These are phyloP conservation scores for Drosophila sulfurigaster DNA, from an alignment of 1,140 invertebrate genomes.

Conservation along the genomic window DNA sequence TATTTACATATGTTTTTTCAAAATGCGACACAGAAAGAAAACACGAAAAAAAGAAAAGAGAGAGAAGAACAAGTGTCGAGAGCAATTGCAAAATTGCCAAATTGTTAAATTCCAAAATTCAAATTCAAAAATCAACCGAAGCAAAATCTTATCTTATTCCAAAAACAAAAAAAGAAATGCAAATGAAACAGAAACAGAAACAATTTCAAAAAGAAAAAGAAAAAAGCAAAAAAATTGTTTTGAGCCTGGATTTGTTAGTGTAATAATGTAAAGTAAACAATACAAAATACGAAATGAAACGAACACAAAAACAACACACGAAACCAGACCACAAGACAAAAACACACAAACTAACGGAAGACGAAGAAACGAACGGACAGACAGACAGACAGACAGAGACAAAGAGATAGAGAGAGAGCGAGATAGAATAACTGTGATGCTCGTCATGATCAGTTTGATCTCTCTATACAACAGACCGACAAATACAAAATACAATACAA, in stretches of 20 bases:
- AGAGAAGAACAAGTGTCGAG: neutral
- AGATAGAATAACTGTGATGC: neutral
- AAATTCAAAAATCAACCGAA: constrained; percentile 2
- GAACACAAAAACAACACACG: constrained; percentile 40
- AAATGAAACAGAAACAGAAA: constrained; percentile 51
- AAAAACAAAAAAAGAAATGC: constrained; percentile 16
- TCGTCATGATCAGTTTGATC: neutral
- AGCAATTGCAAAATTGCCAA: constrained; percentile 20
- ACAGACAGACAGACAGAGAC: neutral
- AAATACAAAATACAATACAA: constrained; percentile 33
- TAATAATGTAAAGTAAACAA: constrained; percentile 66
- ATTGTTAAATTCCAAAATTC: constrained; percentile 30
- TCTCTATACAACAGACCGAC: constrained; percentile 20
- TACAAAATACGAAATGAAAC: constrained; percentile 48
- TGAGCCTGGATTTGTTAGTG: constrained; percentile 85
- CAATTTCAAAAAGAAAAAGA: constrained; percentile 28
- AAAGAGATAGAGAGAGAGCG: neutral
- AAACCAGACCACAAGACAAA: constrained; percentile 26
- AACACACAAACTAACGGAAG: constrained; percentile 16
- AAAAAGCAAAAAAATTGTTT: constrained; percentile 68
- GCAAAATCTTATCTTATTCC: constrained; percentile 30
- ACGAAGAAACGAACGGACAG: neutral
- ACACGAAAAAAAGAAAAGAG: constrained; percentile 4
- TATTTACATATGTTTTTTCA: constrained; percentile 49
- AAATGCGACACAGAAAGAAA: constrained; percentile 19